Base-by-base conservation (phyloP, 1,140 invertebrate species). In the Arion vulgaris region DNA sequence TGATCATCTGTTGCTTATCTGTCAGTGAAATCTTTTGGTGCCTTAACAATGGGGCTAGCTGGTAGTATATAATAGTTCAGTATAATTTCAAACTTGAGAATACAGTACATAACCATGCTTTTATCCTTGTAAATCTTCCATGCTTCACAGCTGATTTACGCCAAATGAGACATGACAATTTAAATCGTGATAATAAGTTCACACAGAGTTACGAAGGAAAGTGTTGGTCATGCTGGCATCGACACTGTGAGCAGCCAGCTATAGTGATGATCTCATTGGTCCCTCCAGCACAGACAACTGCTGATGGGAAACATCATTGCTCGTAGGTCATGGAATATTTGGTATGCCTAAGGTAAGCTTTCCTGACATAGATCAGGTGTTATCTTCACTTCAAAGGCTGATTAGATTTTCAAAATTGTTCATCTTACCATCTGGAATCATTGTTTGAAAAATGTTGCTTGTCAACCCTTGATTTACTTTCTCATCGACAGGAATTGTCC, bases 261-360 rank as follows among this genome's bases (percentile, higher is more conserved):
- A 81, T 15, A 83, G 86, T 66, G 88, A 89, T 83, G 88, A 89
- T 73, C 73, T 85, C 32, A 85, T 89, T 19, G 72, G 76, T n/a
- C 78, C 86, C 90, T 72, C 86, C 88, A 66, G 41, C 72, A 36
- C 87, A 89, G 84, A 86, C 83, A 28, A 88, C 86, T 66, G 86
- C 87, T n/a, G 72, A 85, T 32, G 90, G 13, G 89, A 91, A 51
- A 39, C 82, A 68, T 87, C 88, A 0, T 84, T 89, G 92, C 91
- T 39, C 80, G 92, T 76, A 53, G 92, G 92, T n/a, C 88, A 93
- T 88, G 92, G 92, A 39, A 92, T 93, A 34, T 93, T 93, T 86
- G 92, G 92, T 7, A 83, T 88, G 77, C 90, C 91, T 1, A 91
- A 88, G 88, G 90, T 91, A 84, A 74, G 62, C 32, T 66, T 53